A percentile compares a stretch with the other conserved stretches of the same genome.
Conservation (phyloP, 2,113 vertebrate species). For the Ophthalmolycus amberensis region DNA sequence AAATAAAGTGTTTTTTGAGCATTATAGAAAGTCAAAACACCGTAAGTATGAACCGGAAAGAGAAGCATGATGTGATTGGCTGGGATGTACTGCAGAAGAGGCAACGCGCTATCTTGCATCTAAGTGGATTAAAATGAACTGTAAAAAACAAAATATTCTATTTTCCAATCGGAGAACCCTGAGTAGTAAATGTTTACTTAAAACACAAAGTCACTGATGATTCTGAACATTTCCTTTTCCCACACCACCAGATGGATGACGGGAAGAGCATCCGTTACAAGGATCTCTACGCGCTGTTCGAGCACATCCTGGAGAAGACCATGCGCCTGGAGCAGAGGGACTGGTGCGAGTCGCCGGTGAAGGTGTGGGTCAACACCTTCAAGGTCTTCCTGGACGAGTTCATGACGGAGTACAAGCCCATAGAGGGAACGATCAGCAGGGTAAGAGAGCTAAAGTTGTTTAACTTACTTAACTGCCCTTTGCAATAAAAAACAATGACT, state of each 20-base stretch:
- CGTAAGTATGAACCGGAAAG: too few species aligned
- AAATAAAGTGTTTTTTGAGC: not conserved
- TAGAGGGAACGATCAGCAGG: conserved; percentile 87
- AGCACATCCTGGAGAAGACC: conserved; percentile 97
- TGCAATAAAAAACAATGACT: not conserved
- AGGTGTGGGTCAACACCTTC: conserved; percentile 98
- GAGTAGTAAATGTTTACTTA: not conserved
- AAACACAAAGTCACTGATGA: not conserved
- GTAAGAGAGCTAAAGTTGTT: conserved; percentile 72
- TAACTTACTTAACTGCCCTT: not conserved
- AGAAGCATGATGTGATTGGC: too few species aligned
- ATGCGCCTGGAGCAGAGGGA: conserved; percentile 94
- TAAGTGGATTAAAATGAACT: too few species aligned
- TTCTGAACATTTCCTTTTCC: not conserved
- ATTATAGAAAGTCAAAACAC: too few species aligned
- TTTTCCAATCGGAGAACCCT: not conserved
- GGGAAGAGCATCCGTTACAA: conserved; percentile 96
- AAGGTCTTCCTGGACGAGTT: conserved; percentile 98
- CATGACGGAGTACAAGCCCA: conserved; percentile 93
- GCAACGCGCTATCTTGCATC: too few species aligned
- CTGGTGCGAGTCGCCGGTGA: conserved; percentile 95
- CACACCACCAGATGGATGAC: conserved; percentile 88
- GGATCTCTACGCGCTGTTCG: conserved; percentile 94
- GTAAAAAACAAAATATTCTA: not conserved
- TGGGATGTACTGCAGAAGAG: too few species aligned